Evolutionary conservation across 2,113 vertebrate species (phyloP).

Genomic region (Pomatorhinus ruficollis): DNA sequence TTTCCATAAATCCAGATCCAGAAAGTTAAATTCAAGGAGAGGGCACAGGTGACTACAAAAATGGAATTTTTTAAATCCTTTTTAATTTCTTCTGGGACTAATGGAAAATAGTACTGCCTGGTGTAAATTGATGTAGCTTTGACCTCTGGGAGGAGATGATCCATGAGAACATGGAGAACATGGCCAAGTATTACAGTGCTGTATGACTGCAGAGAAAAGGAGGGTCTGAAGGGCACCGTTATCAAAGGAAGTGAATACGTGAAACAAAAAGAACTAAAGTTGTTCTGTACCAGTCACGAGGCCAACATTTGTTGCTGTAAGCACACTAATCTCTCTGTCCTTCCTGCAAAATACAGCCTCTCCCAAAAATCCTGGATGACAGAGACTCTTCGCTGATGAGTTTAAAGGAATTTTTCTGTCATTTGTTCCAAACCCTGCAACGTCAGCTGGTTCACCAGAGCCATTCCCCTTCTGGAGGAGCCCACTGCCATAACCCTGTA

Average conservation of each 20-base stretch:
- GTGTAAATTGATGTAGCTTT: neutral
- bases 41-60: neutral
- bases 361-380: neutral
- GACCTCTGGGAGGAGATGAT: neutral
- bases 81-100: neutral
- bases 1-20: neutral
- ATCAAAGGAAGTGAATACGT: neutral
- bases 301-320: neutral
- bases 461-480: neutral
- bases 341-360: neutral
- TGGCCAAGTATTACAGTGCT: neutral
- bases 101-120: neutral
- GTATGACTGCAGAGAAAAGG: neutral
- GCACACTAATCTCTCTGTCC: neutral
- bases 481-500: neutral
- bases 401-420: neutral
- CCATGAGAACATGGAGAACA: neutral
- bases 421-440: neutral
- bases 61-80: accelerated
- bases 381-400: neutral
- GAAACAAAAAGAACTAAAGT: neutral
- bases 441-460: neutral
- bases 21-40: neutral
- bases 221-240: neutral
- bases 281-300: neutral